Base-by-base conservation (phyloP, 2,797 vertebrate species). In the Philypnodon macrostomus region DNA sequence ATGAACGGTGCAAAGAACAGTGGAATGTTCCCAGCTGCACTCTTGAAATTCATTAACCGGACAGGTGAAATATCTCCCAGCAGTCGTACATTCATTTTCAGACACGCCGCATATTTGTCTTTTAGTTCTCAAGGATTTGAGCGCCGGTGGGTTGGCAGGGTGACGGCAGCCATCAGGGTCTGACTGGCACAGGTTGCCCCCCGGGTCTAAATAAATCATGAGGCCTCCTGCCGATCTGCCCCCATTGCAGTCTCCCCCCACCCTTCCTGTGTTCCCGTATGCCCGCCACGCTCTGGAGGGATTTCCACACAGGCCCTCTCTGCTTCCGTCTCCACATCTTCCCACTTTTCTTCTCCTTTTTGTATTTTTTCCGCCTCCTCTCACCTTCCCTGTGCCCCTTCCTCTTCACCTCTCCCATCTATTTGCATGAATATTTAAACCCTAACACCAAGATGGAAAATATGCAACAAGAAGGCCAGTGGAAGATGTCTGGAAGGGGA, bases 161-260 rank as follows among this genome's bases (percentile, higher is more conserved):
- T 67, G 70, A 72, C 53, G 63, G 63, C 71, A 62, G 70, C 66
- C 61, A 60, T 77, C 70, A 67, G 62, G 12, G 35, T 21, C 63
- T 78, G 78, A 80, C 78, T 82, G 81, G 77, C 79, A 83, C 75
- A 70, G 77, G 65, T 83, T n/a, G n/a, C 74, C 79, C 77, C 41
- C 63, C 55, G 10, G 82, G 78, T 80, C 70, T 87, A 84, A 88
- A 88, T 89, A 85, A 87, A 87, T 84, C 72, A 86, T 84, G 76
- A 83, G 70, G 58, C 70, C 47, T 66, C 80, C 68, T 73, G 69
- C 77, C 74, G 82, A 72, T 63, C 62, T 12, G n/a, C n/a, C 23
- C 24, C 9, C 39, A 19, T 26, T n/a, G n/a, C 21, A 10, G 6
- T 3, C 39, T 2, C 47, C 58, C 36, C 15, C 27, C 12, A 11